Percentiles rank a stretch among this genome's conserved stretches.
These are phyloP conservation scores for Tenrec ecaudatus DNA, from an alignment of 2,113 vertebrate species.

Conservation along the genomic window DNA sequence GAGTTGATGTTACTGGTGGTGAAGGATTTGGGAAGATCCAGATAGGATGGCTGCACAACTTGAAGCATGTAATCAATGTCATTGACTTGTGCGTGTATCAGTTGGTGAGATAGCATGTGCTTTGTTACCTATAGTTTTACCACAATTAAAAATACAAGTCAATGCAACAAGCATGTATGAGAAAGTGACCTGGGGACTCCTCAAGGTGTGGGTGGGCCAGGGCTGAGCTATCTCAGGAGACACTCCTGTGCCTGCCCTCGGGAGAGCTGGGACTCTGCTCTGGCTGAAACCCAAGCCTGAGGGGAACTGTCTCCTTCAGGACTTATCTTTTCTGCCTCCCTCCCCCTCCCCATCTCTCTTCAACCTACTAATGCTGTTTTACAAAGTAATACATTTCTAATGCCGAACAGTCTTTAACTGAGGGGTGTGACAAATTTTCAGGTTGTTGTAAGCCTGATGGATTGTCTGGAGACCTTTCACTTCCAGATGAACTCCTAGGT, in stretches of 20 bases:
- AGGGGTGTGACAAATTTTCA: conserved; percentile 11
- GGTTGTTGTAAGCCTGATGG: not conserved
- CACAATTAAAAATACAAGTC: not conserved
- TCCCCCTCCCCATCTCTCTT: not conserved
- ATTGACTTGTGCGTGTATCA: not conserved
- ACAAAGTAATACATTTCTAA: not conserved
- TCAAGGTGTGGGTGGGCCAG: not conserved
- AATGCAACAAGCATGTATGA: not conserved
- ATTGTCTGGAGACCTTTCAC: not conserved
- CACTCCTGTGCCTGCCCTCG: not conserved
- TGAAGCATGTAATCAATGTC: not conserved
- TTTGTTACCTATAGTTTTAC: not conserved
- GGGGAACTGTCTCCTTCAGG: not conserved
- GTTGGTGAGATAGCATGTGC: not conserved
- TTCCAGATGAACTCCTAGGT: not conserved
- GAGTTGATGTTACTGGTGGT: not conserved
- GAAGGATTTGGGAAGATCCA: not conserved
- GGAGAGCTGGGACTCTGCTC: not conserved
- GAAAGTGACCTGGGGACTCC: not conserved
- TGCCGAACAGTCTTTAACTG: not conserved
- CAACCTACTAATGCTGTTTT: not conserved
- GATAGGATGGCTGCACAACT: not conserved
- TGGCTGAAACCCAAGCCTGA: conserved; percentile 12
- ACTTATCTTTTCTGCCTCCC: not conserved
- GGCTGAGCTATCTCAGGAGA: not conserved